phyloP scores from a whole-genome alignment of 1,140 invertebrate species.

The Drosophila athabasca region DNA sequence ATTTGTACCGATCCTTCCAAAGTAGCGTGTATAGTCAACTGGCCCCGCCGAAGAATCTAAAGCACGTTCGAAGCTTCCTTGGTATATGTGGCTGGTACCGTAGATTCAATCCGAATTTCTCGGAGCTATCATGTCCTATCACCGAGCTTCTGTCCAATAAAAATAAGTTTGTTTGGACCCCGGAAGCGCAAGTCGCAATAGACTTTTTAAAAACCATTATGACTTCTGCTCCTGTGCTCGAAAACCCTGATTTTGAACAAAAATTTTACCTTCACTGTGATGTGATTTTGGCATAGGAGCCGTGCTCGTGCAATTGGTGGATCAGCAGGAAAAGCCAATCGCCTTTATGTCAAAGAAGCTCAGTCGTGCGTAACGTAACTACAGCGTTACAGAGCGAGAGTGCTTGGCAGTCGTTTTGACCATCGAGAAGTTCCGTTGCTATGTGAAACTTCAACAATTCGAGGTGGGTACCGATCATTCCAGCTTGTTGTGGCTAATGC shows the following conservation, averaged over 20 bases:
- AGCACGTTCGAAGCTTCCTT: too few relatives aligned
- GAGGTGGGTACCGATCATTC: too few relatives aligned
- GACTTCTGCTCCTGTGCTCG: constrained; percentile 7
- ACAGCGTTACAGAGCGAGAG: too few relatives aligned
- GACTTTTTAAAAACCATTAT: neutral
- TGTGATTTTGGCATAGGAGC: neutral
- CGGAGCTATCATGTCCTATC: neutral
- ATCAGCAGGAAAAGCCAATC: too few relatives aligned
- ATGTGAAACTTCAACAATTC: too few relatives aligned
- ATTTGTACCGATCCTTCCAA: constrained; percentile 10
- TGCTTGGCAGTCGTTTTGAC: too few relatives aligned
- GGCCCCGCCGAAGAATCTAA: constrained; percentile 15
- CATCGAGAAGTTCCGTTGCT: too few relatives aligned
- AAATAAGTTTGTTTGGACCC: constrained; percentile 13
- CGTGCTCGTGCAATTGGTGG: too few relatives aligned
- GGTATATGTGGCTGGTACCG: constrained; percentile 9
- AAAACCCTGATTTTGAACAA: constrained; percentile 1
- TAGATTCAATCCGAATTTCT: constrained; percentile 10
- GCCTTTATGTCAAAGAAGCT: too few relatives aligned
- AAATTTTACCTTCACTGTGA: constrained; percentile 17
- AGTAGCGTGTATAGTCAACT: constrained; percentile 17
- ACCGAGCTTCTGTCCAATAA: constrained; percentile 7
- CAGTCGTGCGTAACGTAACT: too few relatives aligned
- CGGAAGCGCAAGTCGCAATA: constrained; percentile 3
- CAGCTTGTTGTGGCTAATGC: too few relatives aligned